A percentile compares a stretch with the other conserved stretches of the same genome.
These are phyloP conservation scores for Calameuta filiformis DNA, from an alignment of 2,888 invertebrate genomes.

Conservation along the genomic window DNA sequence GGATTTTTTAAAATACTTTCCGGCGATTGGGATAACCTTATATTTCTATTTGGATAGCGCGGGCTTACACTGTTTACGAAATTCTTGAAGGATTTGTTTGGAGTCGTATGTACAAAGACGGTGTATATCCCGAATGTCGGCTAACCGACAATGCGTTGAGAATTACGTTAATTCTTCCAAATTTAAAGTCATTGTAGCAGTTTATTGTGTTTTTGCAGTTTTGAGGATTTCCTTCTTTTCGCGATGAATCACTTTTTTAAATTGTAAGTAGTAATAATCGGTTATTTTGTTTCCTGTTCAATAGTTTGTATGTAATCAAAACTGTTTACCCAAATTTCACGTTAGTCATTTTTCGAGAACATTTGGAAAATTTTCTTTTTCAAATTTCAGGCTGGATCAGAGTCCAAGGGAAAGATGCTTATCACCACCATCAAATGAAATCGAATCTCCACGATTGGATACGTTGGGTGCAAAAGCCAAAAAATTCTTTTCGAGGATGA, in stretches of 20 bases:
- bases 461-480: neutral
- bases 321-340: neutral
- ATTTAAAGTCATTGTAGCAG: neutral
- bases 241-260: neutral
- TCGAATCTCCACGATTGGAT: neutral
- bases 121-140: neutral
- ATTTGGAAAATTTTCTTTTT: neutral
- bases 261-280: neutral
- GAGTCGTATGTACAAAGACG: neutral
- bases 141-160: neutral
- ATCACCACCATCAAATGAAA: neutral
- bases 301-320: neutral
- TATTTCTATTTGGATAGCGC: neutral
- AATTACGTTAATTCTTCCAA: neutral
- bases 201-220: neutral
- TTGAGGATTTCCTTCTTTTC: neutral
- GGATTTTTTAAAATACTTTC: neutral
- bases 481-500: slow-evolving; percentile 12
- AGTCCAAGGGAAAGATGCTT: neutral
- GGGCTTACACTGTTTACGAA: neutral
- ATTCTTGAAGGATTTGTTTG: neutral
- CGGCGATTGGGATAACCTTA: neutral
- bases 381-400: neutral
- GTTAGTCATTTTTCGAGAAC: neutral
- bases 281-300: neutral